Percentiles rank a stretch among this genome's conserved stretches.
Evolutionary conservation across 2,888 invertebrate genomes (phyloP).

Genomic region (Psylliodes chrysocephalus): DNA sequence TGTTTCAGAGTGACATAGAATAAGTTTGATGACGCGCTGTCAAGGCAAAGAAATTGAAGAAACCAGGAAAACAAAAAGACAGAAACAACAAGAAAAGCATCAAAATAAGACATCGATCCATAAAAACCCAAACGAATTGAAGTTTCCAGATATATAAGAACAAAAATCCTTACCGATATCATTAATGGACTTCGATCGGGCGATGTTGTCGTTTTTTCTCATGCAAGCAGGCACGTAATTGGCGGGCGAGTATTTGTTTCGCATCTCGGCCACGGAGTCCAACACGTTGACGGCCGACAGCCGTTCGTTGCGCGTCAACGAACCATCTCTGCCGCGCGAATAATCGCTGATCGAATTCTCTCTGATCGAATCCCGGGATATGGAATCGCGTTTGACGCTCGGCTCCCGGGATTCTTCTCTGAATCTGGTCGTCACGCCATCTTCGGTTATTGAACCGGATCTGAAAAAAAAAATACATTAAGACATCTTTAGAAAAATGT

Average conservation of each 20-base stretch:
- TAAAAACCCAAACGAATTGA: too few relatives aligned
- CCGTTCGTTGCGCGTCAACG: constrained; percentile 51
- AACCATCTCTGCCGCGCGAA: constrained; percentile 68
- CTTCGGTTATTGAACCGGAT: constrained; percentile 62
- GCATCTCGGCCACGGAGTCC: constrained; percentile 71
- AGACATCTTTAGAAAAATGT: too few relatives aligned
- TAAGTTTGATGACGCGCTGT: too few relatives aligned
- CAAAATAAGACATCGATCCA: too few relatives aligned
- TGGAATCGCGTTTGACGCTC: constrained; percentile 55
- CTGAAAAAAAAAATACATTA: constrained; percentile 49
- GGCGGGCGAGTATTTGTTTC: constrained; percentile 80
- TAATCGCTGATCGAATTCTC: constrained; percentile 62
- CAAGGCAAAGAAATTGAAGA: too few relatives aligned
- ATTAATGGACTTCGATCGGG: constrained; percentile 69
- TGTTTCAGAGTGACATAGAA: too few relatives aligned
- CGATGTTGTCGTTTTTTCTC: constrained; percentile 59
- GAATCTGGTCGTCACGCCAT: constrained; percentile 63
- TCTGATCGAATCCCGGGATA: constrained; percentile 57
- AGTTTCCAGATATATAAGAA: too few relatives aligned
- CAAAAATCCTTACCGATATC: constrained; percentile 67
- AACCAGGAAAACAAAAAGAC: too few relatives aligned
- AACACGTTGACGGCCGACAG: constrained; percentile 55
- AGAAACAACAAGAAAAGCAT: too few relatives aligned
- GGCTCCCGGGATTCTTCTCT: constrained; percentile 63
- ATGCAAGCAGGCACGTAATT: constrained; percentile 73